phyloP scores from a whole-genome alignment of 64 coral and sea anemone genomes.

The Acropora yongei region DNA sequence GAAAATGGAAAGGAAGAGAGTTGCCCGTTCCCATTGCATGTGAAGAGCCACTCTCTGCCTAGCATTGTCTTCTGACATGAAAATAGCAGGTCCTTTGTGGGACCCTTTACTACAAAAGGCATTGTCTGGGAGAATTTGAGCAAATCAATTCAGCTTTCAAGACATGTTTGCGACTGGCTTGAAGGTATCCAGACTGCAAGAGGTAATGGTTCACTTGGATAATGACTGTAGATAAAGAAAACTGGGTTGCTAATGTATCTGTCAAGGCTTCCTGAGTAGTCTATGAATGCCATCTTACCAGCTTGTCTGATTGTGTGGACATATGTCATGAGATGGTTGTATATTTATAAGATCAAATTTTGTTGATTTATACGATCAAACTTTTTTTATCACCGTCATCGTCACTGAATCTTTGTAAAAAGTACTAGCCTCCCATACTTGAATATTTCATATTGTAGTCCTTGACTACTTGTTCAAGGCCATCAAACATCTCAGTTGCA shows the following conservation, averaged over 20 bases:
- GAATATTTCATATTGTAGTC: conserved; percentile 41
- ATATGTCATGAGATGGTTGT: conserved; percentile 60
- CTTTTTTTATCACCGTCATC: neutral
- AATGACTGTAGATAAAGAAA: conserved; percentile 64
- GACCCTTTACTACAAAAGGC: conserved; percentile 28
- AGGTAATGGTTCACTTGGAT: conserved; percentile 48
- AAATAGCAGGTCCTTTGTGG: conserved; percentile 38
- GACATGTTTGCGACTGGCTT: neutral
- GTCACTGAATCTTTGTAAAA: conserved; percentile 26
- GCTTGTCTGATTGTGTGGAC: conserved; percentile 45
- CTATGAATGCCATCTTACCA: conserved; percentile 67
- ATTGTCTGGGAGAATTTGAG: neutral
- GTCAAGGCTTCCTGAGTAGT: conserved; percentile 69
- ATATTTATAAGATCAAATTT: conserved; percentile 43
- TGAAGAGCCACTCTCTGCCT: conserved; percentile 26
- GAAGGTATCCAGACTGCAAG: conserved; percentile 53
- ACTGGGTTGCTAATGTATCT: conserved; percentile 70
- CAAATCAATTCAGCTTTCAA: conserved; percentile 5
- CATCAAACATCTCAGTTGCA: conserved; percentile 54
- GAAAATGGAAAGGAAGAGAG: conserved; percentile 11
- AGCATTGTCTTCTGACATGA: conserved; percentile 59
- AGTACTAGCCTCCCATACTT: conserved; percentile 44
- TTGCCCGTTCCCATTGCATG: conserved; percentile 23
- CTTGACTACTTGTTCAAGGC: conserved; percentile 3
- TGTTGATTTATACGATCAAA: conserved; percentile 42